Conservation (phyloP, 2,797 vertebrate genomes). For the Apodemus agrarius region DNA sequence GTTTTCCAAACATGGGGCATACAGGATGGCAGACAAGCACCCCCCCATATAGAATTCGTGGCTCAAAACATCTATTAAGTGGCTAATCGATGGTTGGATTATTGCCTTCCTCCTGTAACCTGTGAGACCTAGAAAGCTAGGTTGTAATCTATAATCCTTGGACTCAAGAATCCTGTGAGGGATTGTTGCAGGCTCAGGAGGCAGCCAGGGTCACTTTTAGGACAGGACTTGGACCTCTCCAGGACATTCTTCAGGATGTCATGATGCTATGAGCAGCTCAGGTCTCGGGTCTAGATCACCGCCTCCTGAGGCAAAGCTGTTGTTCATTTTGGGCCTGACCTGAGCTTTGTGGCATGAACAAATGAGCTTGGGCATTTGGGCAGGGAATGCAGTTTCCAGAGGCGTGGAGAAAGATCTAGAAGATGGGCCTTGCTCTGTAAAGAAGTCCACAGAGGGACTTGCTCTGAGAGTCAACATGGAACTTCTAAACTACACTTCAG, state of each 20-base stretch:
- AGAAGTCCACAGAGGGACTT: not conserved
- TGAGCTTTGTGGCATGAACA: no score
- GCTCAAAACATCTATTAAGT: not conserved
- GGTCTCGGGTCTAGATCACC: not conserved
- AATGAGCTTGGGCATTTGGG: not conserved
- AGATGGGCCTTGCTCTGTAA: not conserved
- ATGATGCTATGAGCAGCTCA: rapidly evolving
- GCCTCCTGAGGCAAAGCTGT: not conserved
- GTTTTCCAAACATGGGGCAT: conserved; percentile 38
- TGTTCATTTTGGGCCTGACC: not conserved
- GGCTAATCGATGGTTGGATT: not conserved
- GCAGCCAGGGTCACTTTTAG: not conserved
- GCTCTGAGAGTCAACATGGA: not conserved
- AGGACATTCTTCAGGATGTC: rapidly evolving
- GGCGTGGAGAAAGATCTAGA: conserved; percentile 41
- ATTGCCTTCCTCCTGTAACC: not conserved
- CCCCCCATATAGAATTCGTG: not conserved
- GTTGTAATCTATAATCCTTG: not conserved
- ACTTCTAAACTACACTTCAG: not conserved
- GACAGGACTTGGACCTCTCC: not conserved
- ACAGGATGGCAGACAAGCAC: not conserved
- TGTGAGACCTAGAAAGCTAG: not conserved
- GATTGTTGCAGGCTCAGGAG: not conserved
- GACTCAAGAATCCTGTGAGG: not conserved
- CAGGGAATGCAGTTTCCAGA: not conserved